Evolutionary conservation across 2,113 vertebrate genomes (phyloP), one percentile per base, ranked within the genome.

Genomic region (Cephalopterus ornatus): DNA sequence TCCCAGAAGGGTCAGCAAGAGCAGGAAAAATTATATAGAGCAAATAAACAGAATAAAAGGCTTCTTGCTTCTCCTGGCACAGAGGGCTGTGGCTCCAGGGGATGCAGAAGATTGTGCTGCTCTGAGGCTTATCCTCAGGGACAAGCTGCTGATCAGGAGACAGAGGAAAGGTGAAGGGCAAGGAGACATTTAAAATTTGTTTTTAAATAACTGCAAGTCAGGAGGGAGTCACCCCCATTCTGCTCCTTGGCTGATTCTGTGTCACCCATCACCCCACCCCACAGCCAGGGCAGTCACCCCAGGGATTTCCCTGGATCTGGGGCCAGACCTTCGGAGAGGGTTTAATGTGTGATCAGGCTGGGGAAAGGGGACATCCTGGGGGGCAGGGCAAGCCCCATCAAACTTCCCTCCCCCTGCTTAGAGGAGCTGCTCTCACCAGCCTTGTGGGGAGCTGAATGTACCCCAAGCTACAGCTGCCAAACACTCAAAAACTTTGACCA

Each of bases 21-120:
- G 89, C 87, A 74, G 72, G 73, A 72, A 94, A 96, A 96, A 92
- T 95, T 83, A 93, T 65, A 94, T 79, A 82, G 92, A 92, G 89
- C 87, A 94, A 95, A 87, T 75, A 94, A 96, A 93, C 78, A 95
- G 70, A 95, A 87, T 91, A 75, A 96, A 96, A 94, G 73, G 41
- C 78, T 82, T 72, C 85, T 92, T 90, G 75, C 65, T 94, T 89
- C 89, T 88, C 78, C 90, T 76, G 74, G 71, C 39, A 67, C 85
- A 65, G 66, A 82, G 88, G 93, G 95, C 85, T 93, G 92, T 78
- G 39, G 92, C 95, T 93, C 78, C 92, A 68, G 88, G 66, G 82
- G 88, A 94, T 76, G 95, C 85, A 47, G 92, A 90, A 93, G 95
- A 91, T 93, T 92, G 92, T 67, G 78, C 70, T 88, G 88, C 90